Percentiles rank a stretch among this genome's conserved stretches.
Conservation (phyloP, 1,140 invertebrate genomes). For the Drosophila chauvacae region DNA sequence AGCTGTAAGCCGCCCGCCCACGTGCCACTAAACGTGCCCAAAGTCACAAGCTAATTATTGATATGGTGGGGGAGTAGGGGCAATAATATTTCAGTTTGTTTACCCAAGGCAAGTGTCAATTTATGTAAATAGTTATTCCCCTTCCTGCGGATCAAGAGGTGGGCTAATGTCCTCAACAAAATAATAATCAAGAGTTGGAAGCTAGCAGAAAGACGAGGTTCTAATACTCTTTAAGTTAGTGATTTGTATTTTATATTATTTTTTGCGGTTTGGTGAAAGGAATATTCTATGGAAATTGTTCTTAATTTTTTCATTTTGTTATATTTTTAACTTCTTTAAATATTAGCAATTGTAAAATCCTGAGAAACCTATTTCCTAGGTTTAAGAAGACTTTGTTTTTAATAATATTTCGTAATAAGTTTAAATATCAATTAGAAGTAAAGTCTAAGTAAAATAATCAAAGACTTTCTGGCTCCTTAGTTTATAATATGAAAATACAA, state of each 20-base stretch:
- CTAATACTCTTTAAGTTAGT: neutral
- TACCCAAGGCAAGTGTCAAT: constrained; percentile 60
- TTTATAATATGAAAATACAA: neutral
- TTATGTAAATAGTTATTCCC: constrained; percentile 59
- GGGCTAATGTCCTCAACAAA: constrained; percentile 50
- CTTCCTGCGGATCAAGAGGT: neutral
- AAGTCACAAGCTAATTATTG: constrained; percentile 42
- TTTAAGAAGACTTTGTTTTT: neutral
- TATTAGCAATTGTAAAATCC: neutral
- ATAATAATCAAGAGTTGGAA: neutral
- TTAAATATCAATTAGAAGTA: neutral
- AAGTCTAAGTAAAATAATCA: neutral
- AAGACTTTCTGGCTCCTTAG: neutral
- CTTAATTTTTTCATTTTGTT: neutral
- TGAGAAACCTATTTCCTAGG: neutral
- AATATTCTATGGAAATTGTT: neutral
- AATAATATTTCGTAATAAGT: neutral
- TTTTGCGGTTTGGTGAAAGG: no score
- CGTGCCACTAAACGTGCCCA: constrained; percentile 35
- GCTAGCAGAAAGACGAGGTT: neutral
- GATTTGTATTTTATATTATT: neutral
- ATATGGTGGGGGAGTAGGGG: constrained; percentile 16
- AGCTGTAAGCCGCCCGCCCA: constrained; percentile 4
- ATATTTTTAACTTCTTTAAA: neutral
- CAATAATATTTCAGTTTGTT: constrained; percentile 23